Evolutionary conservation across 2,888 invertebrate genomes (phyloP).

Genomic region (Nezara viridula): DNA sequence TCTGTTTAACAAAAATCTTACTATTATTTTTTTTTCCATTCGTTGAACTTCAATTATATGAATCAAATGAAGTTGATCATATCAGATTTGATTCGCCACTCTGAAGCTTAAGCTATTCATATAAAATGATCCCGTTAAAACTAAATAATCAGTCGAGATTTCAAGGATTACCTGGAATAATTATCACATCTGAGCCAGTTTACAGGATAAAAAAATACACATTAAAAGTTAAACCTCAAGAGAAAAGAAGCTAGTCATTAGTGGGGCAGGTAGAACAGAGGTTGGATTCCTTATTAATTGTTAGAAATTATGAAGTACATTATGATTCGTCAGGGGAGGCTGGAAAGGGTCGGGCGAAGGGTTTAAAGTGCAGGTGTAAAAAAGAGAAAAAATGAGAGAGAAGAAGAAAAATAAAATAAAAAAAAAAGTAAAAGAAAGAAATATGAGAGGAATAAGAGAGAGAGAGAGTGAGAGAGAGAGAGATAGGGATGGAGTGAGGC

Average conservation of each 20-base stretch:
- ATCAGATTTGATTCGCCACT: too few relatives aligned
- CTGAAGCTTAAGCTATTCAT: too few relatives aligned
- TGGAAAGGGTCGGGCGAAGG: slow-evolving; percentile 33
- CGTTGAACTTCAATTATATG: too few relatives aligned
- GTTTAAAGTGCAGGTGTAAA: slow-evolving; percentile 45
- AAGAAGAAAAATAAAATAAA: slow-evolving; percentile 28
- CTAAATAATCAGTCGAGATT: neutral
- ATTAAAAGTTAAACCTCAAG: slow-evolving; percentile 8
- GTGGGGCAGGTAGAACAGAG: slow-evolving; percentile 52
- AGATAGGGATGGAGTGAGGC: neutral
- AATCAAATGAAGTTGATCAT: too few relatives aligned
- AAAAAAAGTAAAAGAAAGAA: slow-evolving; percentile 47
- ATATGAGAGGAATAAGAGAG: slow-evolving; percentile 52
- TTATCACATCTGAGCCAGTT: neutral
- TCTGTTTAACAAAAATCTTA: too few relatives aligned
- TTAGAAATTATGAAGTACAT: slow-evolving; percentile 52
- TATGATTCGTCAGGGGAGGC: slow-evolving; percentile 49
- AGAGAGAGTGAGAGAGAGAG: slow-evolving; percentile 6
- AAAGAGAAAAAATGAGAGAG: slow-evolving; percentile 32
- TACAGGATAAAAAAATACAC: neutral
- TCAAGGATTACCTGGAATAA: neutral
- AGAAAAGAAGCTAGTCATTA: slow-evolving; percentile 38
- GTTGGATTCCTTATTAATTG: slow-evolving; percentile 53
- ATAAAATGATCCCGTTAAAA: too few relatives aligned
- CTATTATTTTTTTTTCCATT: too few relatives aligned